A percentile compares a stretch with the other conserved stretches of the same genome.
Conservation (phyloP, 1,140 invertebrate species). For the Teleogryllus occipitalis region DNA sequence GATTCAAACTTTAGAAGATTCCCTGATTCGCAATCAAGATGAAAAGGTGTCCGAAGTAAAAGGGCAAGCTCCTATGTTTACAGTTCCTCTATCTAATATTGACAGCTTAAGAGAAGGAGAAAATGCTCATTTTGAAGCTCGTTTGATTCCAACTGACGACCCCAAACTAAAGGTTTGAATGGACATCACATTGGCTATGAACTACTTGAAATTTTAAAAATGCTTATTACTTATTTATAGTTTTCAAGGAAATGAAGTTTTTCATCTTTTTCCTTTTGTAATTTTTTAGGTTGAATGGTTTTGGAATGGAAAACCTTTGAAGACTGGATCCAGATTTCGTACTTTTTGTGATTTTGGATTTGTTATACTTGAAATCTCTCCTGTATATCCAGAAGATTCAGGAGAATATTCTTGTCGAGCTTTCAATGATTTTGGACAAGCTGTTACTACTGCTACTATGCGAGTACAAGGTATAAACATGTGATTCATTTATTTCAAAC, state of each 20-base stretch:
- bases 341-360: constrained; percentile 95
- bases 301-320: constrained; percentile 84
- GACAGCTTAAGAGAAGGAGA: constrained; percentile 80
- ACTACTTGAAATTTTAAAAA: background rate
- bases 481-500: constrained; percentile 3
- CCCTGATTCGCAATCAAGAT: constrained; percentile 61
- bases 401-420: constrained; percentile 90
- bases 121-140: constrained; percentile 90
- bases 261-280: constrained; percentile 24
- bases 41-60: constrained; percentile 59
- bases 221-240: background rate
- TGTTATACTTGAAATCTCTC: constrained; percentile 86
- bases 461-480: constrained; percentile 48
- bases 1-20: constrained; percentile 86
- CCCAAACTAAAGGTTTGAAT: constrained; percentile 71
- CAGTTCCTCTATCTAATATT: constrained; percentile 78
- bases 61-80: constrained; percentile 83
- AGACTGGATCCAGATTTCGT: constrained; percentile 81
- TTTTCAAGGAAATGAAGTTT: constrained; percentile 24
- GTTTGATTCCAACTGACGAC: constrained; percentile 86
- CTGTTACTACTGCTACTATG: constrained; percentile 84
- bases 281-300: constrained; percentile 78
- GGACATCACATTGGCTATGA: background rate
- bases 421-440: constrained; percentile 83
- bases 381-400: constrained; percentile 89